phyloP scores from a whole-genome alignment of 2,888 invertebrate genomes.

The Eretmocerus hayati region DNA sequence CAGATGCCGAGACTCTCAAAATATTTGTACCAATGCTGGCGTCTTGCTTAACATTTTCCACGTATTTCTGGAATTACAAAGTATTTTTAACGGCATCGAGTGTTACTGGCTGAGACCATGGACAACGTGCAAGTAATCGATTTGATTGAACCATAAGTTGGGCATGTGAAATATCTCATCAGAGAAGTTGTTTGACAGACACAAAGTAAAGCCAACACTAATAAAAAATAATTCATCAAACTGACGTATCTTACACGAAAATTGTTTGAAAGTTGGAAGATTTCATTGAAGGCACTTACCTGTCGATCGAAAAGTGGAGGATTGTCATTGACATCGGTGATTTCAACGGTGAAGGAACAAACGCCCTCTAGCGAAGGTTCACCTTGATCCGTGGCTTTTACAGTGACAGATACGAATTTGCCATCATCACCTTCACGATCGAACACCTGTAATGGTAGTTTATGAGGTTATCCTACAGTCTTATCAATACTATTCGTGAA shows the following conservation, averaged over 20 bases:
- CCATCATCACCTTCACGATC: conserved; percentile 96
- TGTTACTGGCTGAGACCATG: too few relatives aligned
- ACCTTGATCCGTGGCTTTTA: conserved; percentile 98
- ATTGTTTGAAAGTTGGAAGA: too few relatives aligned
- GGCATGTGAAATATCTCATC: too few relatives aligned
- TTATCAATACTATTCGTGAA: not conserved
- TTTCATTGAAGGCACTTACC: too few relatives aligned
- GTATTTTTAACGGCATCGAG: too few relatives aligned
- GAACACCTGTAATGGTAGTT: conserved; percentile 58
- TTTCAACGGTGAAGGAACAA: conserved; percentile 96
- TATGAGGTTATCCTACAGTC: not conserved
- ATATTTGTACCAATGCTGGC: conserved; percentile 93
- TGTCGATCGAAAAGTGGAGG: conserved; percentile 91
- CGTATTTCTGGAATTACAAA: conserved; percentile 91
- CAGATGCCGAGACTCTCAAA: conserved; percentile 88
- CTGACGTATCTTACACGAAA: too few relatives aligned
- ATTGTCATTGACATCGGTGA: conserved; percentile 96
- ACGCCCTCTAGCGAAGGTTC: conserved; percentile 95
- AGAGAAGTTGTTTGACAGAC: too few relatives aligned
- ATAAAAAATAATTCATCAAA: too few relatives aligned
- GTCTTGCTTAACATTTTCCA: conserved; percentile 94
- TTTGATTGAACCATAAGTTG: too few relatives aligned
- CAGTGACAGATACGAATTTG: conserved; percentile 92
- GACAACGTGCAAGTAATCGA: too few relatives aligned
- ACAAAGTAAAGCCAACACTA: too few relatives aligned